Conservation (phyloP, 2,797 vertebrate genomes). For the Setipinna tenuifilis region DNA sequence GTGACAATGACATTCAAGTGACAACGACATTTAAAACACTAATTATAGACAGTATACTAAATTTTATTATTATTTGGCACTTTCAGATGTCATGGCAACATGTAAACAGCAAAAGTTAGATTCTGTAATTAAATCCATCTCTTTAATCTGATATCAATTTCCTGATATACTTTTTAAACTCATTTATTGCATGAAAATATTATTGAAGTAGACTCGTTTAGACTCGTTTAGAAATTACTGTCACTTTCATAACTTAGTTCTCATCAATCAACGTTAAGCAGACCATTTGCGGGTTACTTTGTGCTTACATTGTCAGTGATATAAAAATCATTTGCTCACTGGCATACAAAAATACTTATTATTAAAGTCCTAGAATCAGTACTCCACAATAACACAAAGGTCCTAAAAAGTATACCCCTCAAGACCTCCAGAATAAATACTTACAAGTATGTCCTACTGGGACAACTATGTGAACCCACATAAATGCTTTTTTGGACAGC, state of each 20-base stretch:
- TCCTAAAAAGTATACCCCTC: not conserved
- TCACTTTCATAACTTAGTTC: not conserved
- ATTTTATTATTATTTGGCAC: not conserved
- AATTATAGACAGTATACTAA: not conserved
- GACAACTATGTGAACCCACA: not conserved
- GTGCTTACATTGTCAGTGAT: not conserved
- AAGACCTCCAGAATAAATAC: not conserved
- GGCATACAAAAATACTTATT: constrained; percentile 8
- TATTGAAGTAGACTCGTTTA: not conserved
- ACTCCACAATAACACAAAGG: constrained; percentile 27
- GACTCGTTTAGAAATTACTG: not conserved
- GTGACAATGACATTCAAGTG: constrained; percentile 50
- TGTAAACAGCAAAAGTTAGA: constrained; percentile 40
- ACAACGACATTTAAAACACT: constrained; percentile 20
- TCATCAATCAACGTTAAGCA: not conserved
- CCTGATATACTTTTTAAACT: constrained; percentile 21
- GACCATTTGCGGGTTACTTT: not conserved
- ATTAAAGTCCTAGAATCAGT: constrained; percentile 6
- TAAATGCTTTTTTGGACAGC: not conserved
- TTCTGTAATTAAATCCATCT: constrained; percentile 48
- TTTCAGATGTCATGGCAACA: constrained; percentile 27
- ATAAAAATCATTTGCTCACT: constrained; percentile 8
- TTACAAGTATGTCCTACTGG: not conserved
- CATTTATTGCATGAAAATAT: constrained; percentile 18
- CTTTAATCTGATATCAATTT: constrained; percentile 39